Base-by-base conservation (phyloP, 2,888 invertebrate genomes). In the Atethmia centrago region DNA sequence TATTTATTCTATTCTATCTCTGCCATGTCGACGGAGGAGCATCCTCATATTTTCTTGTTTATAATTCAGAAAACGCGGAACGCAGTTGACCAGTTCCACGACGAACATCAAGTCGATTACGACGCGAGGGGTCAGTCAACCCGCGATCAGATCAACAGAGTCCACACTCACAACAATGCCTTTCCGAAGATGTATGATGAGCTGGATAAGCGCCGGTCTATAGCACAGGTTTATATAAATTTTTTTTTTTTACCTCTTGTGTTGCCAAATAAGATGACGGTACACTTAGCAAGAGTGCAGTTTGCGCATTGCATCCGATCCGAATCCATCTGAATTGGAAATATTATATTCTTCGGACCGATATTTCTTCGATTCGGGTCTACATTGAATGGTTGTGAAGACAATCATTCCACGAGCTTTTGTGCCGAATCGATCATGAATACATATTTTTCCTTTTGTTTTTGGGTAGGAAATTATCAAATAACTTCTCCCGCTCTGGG, bases 121-220 rank as follows among this genome's bases (percentile, higher is more conserved):
- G 91, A 92, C n/a, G 80, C 75, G 0, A 69, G 87, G 19, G 84
- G 74, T 7, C 59, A 16, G 62, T 16, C 56, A 4, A 79, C 79
- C 25, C 55, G 40, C 0, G 84, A 83, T 47, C 61, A 36, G 3
- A 47, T 79, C 0, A 55, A 53, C 0, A 21, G 82, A 0, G 92
- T 91, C 0, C 72, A 83, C 0, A 56, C 67, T 0, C 92, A 92
- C 61, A 92, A 92, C 75, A 74, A 75, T 3, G 89, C 88, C 0
- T 89, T 78, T 58, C 93, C 94, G 0, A 89, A 87, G 63, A 71
- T 94, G 79, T 77, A 78, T 5, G 92, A 92, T 16, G 93, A 93
- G 74, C 69, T 93, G 14, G 77, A 91, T 0, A 90, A 79, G 21
- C 84, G 88, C 4, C 79, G 83, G 0, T 91, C 91, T 12, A 64